Evolutionary conservation across 2,888 invertebrate species (phyloP).

Genomic region (Ecdyonurus torrentis): DNA sequence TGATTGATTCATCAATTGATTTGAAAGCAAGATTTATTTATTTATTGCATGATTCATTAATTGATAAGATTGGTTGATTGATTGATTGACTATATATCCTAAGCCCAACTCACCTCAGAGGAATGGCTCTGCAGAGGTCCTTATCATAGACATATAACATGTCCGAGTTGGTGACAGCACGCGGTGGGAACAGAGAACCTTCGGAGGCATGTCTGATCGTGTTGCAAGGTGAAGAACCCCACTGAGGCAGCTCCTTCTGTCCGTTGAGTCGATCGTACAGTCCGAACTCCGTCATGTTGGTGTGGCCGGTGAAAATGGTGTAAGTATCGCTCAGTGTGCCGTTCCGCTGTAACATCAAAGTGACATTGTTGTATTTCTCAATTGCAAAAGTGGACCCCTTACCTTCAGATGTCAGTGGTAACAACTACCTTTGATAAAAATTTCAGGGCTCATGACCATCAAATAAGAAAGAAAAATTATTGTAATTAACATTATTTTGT

Average conservation of each 20-base stretch:
- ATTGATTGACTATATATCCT: no score
- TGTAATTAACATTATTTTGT: no score
- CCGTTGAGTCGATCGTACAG: conserved; percentile 61
- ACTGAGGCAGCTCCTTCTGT: conserved; percentile 53
- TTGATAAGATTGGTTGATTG: no score
- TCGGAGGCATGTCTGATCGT: conserved; percentile 42
- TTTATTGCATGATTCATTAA: no score
- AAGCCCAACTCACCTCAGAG: conserved; percentile 33
- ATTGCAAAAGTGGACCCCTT: no score
- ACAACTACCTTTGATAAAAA: no score
- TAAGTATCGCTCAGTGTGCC: conserved; percentile 65
- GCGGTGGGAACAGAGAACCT: conserved; percentile 73
- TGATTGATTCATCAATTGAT: no score
- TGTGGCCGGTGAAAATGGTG: conserved; percentile 59
- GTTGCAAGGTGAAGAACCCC: conserved; percentile 56
- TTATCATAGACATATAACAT: conserved; percentile 66
- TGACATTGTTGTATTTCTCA: no score
- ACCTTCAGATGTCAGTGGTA: no score
- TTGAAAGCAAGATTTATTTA: no score
- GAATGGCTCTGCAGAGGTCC: conserved; percentile 66
- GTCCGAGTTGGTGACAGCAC: conserved; percentile 49
- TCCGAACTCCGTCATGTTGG: conserved; percentile 61
- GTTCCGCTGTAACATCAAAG: conserved; percentile 43
- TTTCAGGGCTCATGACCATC: no score
- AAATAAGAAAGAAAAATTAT: no score